A percentile compares a stretch with the other conserved stretches of the same genome.
These are phyloP conservation scores for Cynocephalus volans DNA, from an alignment of 2,113 vertebrate species.

Conservation along the genomic window DNA sequence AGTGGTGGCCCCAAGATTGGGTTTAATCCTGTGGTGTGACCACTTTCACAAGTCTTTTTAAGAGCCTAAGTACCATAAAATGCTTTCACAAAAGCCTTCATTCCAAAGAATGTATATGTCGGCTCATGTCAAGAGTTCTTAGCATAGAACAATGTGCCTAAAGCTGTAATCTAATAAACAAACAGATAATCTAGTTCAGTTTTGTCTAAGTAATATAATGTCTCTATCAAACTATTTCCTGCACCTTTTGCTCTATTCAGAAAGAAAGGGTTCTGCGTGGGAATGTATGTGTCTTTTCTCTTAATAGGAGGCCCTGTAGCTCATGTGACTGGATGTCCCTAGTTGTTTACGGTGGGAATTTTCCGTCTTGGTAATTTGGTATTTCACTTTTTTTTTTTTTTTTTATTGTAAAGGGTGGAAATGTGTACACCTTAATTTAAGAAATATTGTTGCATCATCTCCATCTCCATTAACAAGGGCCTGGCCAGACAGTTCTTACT, in stretches of 20 bases:
- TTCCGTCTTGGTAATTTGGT: slow-evolving; percentile 83
- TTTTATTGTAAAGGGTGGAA: slow-evolving; percentile 76
- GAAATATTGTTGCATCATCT: slow-evolving; percentile 55
- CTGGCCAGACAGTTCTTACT: not conserved
- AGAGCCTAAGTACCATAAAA: slow-evolving; percentile 81
- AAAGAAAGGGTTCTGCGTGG: slow-evolving; percentile 76
- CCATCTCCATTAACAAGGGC: slow-evolving; percentile 27
- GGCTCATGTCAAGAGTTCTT: slow-evolving; percentile 80
- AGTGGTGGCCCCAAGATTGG: slow-evolving; percentile 62
- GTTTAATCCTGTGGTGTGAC: slow-evolving; percentile 82
- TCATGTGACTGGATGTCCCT: slow-evolving; percentile 69
- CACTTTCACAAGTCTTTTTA: slow-evolving; percentile 82
- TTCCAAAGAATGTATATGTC: slow-evolving; percentile 81
- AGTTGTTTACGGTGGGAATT: slow-evolving; percentile 80
- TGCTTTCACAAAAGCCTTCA: slow-evolving; percentile 82
- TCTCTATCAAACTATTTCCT: slow-evolving; percentile 80
- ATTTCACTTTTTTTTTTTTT: slow-evolving; percentile 73
- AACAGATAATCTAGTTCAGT: slow-evolving; percentile 82
- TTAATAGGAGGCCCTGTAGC: slow-evolving; percentile 57
- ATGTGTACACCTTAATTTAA: slow-evolving; percentile 65
- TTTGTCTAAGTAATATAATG: slow-evolving; percentile 81
- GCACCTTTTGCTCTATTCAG: slow-evolving; percentile 82
- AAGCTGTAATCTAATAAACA: slow-evolving; percentile 85
- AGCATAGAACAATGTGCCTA: slow-evolving; percentile 79
- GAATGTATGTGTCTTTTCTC: slow-evolving; percentile 75